Percentiles rank a stretch among this genome's conserved stretches.
phyloP scores from a whole-genome alignment of 2,888 invertebrate species.

The Agrochola lota region DNA sequence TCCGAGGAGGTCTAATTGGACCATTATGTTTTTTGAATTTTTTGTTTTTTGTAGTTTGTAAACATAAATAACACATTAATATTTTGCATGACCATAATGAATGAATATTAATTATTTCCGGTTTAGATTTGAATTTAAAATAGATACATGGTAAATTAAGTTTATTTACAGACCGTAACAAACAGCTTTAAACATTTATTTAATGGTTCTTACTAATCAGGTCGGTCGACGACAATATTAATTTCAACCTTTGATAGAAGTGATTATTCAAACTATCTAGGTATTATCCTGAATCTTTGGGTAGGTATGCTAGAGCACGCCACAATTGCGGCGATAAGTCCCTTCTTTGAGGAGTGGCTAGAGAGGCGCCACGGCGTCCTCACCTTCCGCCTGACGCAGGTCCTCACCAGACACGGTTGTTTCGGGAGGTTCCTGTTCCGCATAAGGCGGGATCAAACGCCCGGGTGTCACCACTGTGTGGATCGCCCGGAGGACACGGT shows the following conservation, averaged over 20 bases:
- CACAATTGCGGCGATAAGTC: too few relatives aligned
- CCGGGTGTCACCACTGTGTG: too few relatives aligned
- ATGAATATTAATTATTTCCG: neutral
- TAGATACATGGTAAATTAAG: neutral
- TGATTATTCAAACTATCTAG: neutral
- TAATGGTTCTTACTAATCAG: constrained; percentile 6
- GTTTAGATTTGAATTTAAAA: neutral
- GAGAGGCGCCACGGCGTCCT: too few relatives aligned
- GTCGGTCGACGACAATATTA: neutral
- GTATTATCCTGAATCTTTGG: neutral
- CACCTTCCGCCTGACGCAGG: too few relatives aligned
- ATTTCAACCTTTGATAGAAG: neutral
- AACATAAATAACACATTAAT: constrained; percentile 26
- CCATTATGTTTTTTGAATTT: constrained; percentile 40
- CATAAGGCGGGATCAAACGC: too few relatives aligned
- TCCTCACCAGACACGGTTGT: too few relatives aligned
- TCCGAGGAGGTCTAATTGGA: constrained; percentile 57
- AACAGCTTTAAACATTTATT: neutral
- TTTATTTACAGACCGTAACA: neutral
- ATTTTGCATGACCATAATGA: constrained; percentile 6
- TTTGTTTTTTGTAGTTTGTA: neutral
- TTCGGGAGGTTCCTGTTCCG: too few relatives aligned
- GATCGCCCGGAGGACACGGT: too few relatives aligned
- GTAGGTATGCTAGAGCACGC: too few relatives aligned
- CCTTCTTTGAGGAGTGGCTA: too few relatives aligned